Evolutionary conservation across 2,797 vertebrate genomes (phyloP), one percentile per base, ranked within the genome.

Genomic region (Brachymystax lenok): DNA sequence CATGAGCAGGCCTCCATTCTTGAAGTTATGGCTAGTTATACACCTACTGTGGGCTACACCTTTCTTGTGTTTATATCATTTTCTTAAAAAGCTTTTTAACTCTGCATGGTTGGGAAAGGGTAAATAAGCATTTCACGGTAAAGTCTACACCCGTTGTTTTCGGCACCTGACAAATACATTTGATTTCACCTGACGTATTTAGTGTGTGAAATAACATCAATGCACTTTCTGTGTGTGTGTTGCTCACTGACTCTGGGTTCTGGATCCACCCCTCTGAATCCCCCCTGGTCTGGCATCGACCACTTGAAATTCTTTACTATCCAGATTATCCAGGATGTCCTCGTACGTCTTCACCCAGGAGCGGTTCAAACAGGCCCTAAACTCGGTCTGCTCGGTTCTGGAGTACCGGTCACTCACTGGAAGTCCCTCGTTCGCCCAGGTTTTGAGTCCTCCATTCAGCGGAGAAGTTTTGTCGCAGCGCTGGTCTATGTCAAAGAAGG

Each of bases 401-500:
- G 77, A 80, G 74, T 86, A 78, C 69, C 89, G 86, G 0, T 94
- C 90, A 0, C 94, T 95, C 75, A 97, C 81, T 0, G 94, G 94
- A 77, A 93, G 88, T 0, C 95, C 95, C 50, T 97, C 94, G 73
- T 88, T 90, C 75, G 94, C 74, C 97, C 97, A 98, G 76, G 93
- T 93, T 74, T 88, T 92, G 73, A 98, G 92, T 46, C 97, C 97
- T 0, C 97, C 96, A 1, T 96, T 91, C 70, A 96, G 93, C 0
- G 95, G 95, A 0, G 96, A 97, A 0, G 93, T 81, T 69, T 84
- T 89, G 78, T 98, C 95, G 46, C 94, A 94, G 75, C 97, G 97
- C 66, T 94, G 93, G 80, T 97, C 96, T 3, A 97, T 94, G 76
- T 98, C 95, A 46, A 97, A 97, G 85, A 96, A 97, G 0, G 91